A percentile compares a stretch with the other conserved stretches of the same genome.
phyloP scores from a whole-genome alignment of 1,140 invertebrate species.

The Drosophila quadrilineata region DNA sequence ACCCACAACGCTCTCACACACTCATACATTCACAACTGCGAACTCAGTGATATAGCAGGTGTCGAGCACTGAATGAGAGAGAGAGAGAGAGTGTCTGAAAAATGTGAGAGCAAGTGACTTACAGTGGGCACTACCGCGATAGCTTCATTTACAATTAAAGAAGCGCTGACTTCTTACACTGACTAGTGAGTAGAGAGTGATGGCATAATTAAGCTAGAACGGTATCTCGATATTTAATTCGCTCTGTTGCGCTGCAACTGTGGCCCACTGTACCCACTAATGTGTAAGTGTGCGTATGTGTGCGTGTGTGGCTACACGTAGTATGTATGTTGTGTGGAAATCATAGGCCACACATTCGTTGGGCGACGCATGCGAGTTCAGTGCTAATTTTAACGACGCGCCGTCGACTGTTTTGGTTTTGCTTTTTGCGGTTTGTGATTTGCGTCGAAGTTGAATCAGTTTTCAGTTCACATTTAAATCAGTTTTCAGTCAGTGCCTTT shows the following conservation, averaged over 20 bases:
- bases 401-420: slow-evolving; percentile 67
- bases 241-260: not conserved
- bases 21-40: not conserved
- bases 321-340: slow-evolving; percentile 42
- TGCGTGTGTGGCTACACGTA: not conserved
- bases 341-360: slow-evolving; percentile 63
- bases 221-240: not conserved
- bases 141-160: no score
- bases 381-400: slow-evolving; percentile 75
- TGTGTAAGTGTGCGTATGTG: no score
- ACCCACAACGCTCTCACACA: not conserved
- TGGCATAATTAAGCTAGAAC: no score
- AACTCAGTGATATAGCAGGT: slow-evolving; percentile 21
- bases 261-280: slow-evolving; percentile 6
- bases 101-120: slow-evolving; percentile 3
- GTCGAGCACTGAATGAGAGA: slow-evolving; percentile 15
- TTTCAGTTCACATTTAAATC: slow-evolving; percentile 73
- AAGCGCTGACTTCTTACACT: no score
- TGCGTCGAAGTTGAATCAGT: slow-evolving; percentile 48
- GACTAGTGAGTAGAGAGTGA: no score
- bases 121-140: slow-evolving; percentile 24
- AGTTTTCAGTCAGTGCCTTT: slow-evolving; percentile 58
- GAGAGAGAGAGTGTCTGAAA: slow-evolving; percentile 6
- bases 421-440: slow-evolving; percentile 63
- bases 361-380: slow-evolving; percentile 49